Base-by-base conservation (phyloP, 2,888 invertebrate genomes). In the Teinopalpus imperialis region DNA sequence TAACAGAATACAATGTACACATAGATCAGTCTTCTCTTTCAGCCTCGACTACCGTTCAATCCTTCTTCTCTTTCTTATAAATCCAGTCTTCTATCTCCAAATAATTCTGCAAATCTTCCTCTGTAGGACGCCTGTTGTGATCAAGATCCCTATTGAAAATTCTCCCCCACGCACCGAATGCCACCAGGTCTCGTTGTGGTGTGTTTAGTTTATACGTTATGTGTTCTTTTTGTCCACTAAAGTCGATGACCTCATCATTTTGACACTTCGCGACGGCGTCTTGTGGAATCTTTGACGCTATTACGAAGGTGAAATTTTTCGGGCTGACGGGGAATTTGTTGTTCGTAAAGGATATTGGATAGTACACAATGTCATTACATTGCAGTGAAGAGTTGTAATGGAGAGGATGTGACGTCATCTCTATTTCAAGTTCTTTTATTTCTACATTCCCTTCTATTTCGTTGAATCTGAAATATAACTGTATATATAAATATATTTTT, bases 91-190 rank as follows among this genome's bases (percentile, higher is more conserved):
- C 68, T 0, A 79, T 51, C 43, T 66, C 63, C 10, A 67, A 57
- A 41, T 71, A 83, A 4, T 54, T 54, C 1, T 61, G 48, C 3
- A 69, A 14, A 44, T 86, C 85, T 34, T 72, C 68, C 1, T 64
- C 61, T 0, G 74, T 60, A 0, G 57, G 51, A 1, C 42, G 46
- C 2, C 51, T 61, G 41, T 73, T 79, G 30, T 77, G 67, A 43
- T 72, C 69, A 6, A 85, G 81, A 61, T 91, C 90, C 63, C 85
- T 81, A 0, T 72, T 78, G 48, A 74, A 91, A 5, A 90, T 66
- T 41, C 90, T 66, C 5, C 82, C 81, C 77, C 77, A 87, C 23
- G 86, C 61, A 3, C 72, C 90, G 53, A 91, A 91, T 0, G 90
- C 65, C 1, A 90, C 49, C 1, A 91, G 48, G 8, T 83, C 71